Evolutionary conservation across 2,113 vertebrate genomes (phyloP).

Genomic region (Podiceps cristatus): DNA sequence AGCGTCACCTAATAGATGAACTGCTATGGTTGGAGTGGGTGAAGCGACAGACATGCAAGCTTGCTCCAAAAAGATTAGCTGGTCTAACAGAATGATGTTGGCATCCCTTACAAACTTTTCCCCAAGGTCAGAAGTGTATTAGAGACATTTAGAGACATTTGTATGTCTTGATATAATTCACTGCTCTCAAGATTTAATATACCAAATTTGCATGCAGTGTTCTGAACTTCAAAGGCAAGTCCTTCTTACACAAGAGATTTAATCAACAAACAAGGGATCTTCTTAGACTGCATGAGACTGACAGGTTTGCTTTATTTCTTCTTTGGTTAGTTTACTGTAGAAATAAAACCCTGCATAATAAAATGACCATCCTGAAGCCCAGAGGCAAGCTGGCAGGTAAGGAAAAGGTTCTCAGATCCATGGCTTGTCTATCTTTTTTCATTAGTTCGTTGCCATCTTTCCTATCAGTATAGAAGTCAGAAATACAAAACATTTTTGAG

Average conservation of each 20-base stretch:
- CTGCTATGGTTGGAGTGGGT: not conserved
- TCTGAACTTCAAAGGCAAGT: slow-evolving; percentile 35
- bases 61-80: not conserved
- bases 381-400: not conserved
- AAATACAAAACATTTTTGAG: not conserved
- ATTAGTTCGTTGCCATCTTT: not conserved
- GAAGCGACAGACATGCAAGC: not conserved
- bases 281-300: not conserved
- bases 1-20: not conserved
- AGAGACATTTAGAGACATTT: not conserved
- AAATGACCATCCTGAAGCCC: not conserved
- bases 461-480: not conserved
- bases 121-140: not conserved
- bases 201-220: not conserved
- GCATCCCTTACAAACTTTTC: not conserved
- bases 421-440: not conserved
- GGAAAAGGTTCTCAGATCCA: not conserved
- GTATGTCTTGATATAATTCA: not conserved
- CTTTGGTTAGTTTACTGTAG: not conserved
- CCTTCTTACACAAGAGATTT: not conserved
- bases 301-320: not conserved
- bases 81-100: not conserved
- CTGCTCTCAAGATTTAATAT: not conserved
- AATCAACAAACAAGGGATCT: not conserved
- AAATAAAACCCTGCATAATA: not conserved